Evolutionary conservation across 2,797 vertebrate species (phyloP).

Genomic region (Allobates femoralis): DNA sequence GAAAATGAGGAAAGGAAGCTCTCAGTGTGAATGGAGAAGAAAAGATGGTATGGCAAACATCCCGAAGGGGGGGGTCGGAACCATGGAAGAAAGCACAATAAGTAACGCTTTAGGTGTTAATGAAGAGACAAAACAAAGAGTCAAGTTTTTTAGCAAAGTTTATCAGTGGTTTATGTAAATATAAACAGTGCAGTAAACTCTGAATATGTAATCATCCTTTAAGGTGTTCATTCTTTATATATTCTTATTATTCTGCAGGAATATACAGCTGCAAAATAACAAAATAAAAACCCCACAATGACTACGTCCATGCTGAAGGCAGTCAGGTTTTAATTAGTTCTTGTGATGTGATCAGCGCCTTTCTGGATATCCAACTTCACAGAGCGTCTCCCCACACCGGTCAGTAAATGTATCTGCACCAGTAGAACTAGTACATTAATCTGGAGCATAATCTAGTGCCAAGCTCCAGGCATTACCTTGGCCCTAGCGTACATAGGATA

Average conservation of each 20-base stretch:
- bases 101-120: too few relatives aligned
- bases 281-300: not conserved
- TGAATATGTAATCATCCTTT: not conserved
- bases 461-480: constrained; percentile 3
- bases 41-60: too few relatives aligned
- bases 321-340: not conserved
- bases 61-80: too few relatives aligned
- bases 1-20: too few relatives aligned
- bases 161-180: not conserved
- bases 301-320: not conserved
- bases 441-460: constrained; percentile 4
- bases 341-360: not conserved
- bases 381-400: not conserved
- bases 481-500: constrained; percentile 2
- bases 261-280: not conserved
- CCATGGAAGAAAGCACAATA: too few relatives aligned
- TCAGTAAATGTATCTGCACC: not conserved
- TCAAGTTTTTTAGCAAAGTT: not conserved
- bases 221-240: not conserved
- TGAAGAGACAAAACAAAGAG: not conserved
- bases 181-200: not conserved
- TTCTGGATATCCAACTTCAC: not conserved
- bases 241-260: not conserved
- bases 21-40: too few relatives aligned
- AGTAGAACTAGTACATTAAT: constrained; percentile 28